Conservation (phyloP, 2,797 vertebrate genomes). For the Peromyscus aztecus region DNA sequence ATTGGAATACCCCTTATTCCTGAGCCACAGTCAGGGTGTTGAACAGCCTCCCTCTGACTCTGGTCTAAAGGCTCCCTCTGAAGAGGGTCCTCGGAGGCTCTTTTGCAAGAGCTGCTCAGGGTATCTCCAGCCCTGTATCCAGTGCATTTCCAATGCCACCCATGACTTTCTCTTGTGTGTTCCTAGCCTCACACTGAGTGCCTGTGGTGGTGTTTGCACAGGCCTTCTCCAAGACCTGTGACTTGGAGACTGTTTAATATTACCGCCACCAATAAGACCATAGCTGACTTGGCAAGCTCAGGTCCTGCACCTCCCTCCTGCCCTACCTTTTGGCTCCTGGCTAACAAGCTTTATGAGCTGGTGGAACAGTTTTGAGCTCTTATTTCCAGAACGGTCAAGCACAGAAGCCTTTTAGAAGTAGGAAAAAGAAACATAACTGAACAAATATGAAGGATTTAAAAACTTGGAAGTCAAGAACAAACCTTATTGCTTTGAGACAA, state of each 20-base stretch:
- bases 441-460: conserved; percentile 46
- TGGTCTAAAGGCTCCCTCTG: background rate
- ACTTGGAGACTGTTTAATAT: conserved; percentile 38
- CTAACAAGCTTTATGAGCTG: conserved; percentile 24
- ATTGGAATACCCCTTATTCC: background rate
- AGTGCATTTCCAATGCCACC: background rate
- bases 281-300: background rate
- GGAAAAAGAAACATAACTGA: conserved; percentile 7
- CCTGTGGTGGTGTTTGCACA: conserved; percentile 38
- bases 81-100: background rate
- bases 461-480: conserved; percentile 12
- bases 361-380: background rate
- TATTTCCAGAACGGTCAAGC: conserved; percentile 45
- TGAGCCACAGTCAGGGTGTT: background rate
- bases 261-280: conserved; percentile 35
- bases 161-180: background rate
- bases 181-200: background rate
- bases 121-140: no score
- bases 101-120: background rate
- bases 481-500: background rate
- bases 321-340: background rate
- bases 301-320: fast-evolving
- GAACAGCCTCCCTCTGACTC: background rate
- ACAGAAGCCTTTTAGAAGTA: background rate
- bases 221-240: conserved; percentile 49